Percentiles rank a stretch among this genome's conserved stretches.
Conservation (phyloP, 2,797 vertebrate genomes). For the Leuciscus waleckii region DNA sequence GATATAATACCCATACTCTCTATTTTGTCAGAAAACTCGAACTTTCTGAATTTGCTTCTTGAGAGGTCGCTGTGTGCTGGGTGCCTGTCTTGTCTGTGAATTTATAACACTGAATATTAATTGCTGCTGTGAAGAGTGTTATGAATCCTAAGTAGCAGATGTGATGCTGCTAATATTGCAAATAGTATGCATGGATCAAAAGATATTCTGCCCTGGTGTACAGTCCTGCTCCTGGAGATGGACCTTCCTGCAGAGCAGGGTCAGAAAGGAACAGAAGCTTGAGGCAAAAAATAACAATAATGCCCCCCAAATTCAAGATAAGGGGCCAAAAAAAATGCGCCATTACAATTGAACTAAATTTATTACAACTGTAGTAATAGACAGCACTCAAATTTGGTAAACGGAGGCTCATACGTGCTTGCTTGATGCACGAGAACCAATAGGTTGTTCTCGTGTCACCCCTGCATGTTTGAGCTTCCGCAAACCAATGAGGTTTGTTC, state of each 20-base stretch:
- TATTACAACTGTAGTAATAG: neutral
- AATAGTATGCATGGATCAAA: constrained; percentile 31
- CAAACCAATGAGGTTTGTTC: no score
- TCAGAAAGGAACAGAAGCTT: neutral
- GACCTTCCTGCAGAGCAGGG: neutral
- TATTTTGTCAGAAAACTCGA: neutral
- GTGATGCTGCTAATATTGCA: constrained; percentile 37
- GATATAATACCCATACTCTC: neutral
- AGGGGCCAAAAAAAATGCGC: neutral
- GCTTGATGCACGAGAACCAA: neutral
- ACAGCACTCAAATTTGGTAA: neutral
- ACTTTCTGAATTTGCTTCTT: neutral
- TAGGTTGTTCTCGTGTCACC: neutral
- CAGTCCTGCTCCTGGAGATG: neutral
- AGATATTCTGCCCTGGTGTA: neutral
- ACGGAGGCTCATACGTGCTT: neutral
- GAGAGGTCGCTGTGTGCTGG: constrained; percentile 20
- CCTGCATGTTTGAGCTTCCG: no score
- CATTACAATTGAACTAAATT: neutral
- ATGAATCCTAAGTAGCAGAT: constrained; percentile 54
- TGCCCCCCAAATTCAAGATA: neutral
- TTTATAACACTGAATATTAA: constrained; percentile 36
- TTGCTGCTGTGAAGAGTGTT: constrained; percentile 31
- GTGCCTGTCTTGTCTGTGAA: neutral
- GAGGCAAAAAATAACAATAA: neutral